These are phyloP conservation scores for Gambusia holbrooki DNA, from an alignment of 2,113 vertebrate genomes.

Conservation along the genomic window DNA sequence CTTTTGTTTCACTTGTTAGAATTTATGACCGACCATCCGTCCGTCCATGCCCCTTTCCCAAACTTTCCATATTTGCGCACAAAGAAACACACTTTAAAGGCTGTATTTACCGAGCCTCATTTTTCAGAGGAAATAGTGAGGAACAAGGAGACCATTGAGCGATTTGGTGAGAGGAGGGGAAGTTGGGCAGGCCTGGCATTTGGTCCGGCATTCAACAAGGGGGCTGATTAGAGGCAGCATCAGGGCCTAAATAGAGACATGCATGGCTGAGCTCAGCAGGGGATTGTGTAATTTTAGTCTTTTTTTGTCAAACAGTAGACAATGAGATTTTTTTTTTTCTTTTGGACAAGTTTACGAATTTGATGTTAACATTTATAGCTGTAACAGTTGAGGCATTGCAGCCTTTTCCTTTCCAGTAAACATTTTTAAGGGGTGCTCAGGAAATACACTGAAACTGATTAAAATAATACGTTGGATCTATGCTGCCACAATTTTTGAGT, in stretches of 20 bases:
- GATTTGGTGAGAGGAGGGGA: slow-evolving; percentile 46
- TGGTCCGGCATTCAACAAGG: slow-evolving; percentile 51
- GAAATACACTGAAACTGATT: not conserved
- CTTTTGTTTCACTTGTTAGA: slow-evolving; percentile 21
- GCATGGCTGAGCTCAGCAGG: slow-evolving; percentile 39
- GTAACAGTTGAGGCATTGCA: not conserved
- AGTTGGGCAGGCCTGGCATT: slow-evolving; percentile 51
- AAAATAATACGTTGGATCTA: not conserved
- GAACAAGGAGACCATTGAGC: slow-evolving; percentile 78
- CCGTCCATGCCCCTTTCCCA: slow-evolving; percentile 16
- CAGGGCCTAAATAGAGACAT: slow-evolving; percentile 38
- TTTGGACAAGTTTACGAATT: slow-evolving; percentile 7
- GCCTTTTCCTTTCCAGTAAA: slow-evolving; percentile 2
- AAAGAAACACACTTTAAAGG: slow-evolving; percentile 56
- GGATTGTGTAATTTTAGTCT: slow-evolving; percentile 27
- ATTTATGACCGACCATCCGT: slow-evolving; percentile 10
- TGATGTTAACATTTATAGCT: slow-evolving; percentile 5
- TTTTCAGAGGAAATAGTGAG: slow-evolving; percentile 58
- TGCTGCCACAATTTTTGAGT: not conserved
- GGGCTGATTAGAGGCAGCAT: slow-evolving; percentile 59
- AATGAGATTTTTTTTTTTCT: slow-evolving; percentile 3
- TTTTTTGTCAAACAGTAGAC: slow-evolving; percentile 20
- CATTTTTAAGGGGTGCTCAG: not conserved
- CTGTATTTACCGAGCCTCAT: slow-evolving; percentile 55
- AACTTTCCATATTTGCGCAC: slow-evolving; percentile 30